phyloP scores from a whole-genome alignment of 2,797 vertebrate genomes.

The Pelobates cultripes region DNA sequence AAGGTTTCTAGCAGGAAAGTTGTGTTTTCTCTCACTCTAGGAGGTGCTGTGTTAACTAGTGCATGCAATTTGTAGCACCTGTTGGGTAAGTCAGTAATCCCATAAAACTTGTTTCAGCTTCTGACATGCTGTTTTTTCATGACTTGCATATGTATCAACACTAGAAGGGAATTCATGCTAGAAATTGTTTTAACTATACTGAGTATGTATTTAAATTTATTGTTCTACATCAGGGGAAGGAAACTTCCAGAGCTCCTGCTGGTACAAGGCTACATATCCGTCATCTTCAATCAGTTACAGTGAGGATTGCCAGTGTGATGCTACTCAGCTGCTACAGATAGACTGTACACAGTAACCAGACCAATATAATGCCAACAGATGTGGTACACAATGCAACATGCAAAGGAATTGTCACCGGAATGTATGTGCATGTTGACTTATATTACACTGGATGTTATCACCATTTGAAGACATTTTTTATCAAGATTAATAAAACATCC shows the following conservation, averaged over 20 bases:
- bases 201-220: conserved; percentile 33
- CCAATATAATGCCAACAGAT: too few relatives aligned
- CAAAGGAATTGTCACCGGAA: too few relatives aligned
- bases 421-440: too few relatives aligned
- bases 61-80: conserved; percentile 40
- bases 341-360: too few relatives aligned
- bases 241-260: background rate
- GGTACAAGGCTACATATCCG: background rate
- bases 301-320: background rate
- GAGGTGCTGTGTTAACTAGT: conserved; percentile 48
- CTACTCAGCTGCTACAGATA: background rate
- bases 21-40: conserved; percentile 48
- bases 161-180: conserved; percentile 32
- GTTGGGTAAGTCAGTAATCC: conserved; percentile 37
- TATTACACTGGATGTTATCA: too few relatives aligned
- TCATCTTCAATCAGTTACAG: background rate
- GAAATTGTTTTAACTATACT: conserved; percentile 37
- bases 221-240: conserved; percentile 14
- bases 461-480: too few relatives aligned
- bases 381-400: too few relatives aligned
- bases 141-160: conserved; percentile 49
- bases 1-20: conserved; percentile 39
- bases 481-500: too few relatives aligned
- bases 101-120: conserved; percentile 38
- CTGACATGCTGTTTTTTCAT: conserved; percentile 31